Percentiles rank a stretch among this genome's conserved stretches.
phyloP scores from a whole-genome alignment of 2,797 vertebrate species.

The Pseudochirops corinnae region DNA sequence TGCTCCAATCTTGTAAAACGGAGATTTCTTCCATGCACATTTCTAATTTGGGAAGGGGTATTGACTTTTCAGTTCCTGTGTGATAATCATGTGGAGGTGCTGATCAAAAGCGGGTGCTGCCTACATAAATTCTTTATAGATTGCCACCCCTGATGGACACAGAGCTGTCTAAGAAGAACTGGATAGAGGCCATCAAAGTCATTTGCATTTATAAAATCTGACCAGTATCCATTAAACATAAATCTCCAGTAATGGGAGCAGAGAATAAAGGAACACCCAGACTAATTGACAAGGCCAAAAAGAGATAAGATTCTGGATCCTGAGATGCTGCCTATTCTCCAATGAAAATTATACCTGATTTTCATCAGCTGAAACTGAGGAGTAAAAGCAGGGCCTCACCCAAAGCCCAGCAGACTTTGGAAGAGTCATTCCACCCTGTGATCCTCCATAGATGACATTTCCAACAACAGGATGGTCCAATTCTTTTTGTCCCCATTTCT shows the following conservation, averaged over 20 bases:
- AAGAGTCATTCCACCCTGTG: neutral
- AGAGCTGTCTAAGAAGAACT: slow-evolving; percentile 42
- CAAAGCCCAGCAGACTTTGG: neutral
- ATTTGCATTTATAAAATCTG: slow-evolving; percentile 62
- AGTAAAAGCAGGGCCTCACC: neutral
- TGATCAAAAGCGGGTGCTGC: slow-evolving; percentile 46
- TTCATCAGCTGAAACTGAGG: slow-evolving; percentile 16
- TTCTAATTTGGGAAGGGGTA: neutral
- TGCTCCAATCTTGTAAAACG: neutral
- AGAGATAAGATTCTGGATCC: slow-evolving; percentile 29
- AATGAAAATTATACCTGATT: slow-evolving; percentile 4
- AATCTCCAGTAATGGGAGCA: slow-evolving; percentile 51
- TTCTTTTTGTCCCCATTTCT: neutral
- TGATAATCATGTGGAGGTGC: slow-evolving; percentile 18
- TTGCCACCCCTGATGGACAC: slow-evolving; percentile 47
- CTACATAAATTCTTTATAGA: slow-evolving; percentile 38
- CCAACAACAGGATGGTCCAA: neutral
- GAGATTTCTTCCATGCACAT: neutral
- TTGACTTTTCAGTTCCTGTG: slow-evolving; percentile 44
- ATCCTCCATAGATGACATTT: neutral
- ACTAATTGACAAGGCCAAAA: slow-evolving; percentile 42
- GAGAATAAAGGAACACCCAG: slow-evolving; percentile 26
- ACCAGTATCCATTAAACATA: slow-evolving; percentile 56
- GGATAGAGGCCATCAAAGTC: slow-evolving; percentile 38
- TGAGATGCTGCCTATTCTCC: slow-evolving; percentile 24